phyloP scores from a whole-genome alignment of 2,888 invertebrate species.

The Camponotus fellah region DNA sequence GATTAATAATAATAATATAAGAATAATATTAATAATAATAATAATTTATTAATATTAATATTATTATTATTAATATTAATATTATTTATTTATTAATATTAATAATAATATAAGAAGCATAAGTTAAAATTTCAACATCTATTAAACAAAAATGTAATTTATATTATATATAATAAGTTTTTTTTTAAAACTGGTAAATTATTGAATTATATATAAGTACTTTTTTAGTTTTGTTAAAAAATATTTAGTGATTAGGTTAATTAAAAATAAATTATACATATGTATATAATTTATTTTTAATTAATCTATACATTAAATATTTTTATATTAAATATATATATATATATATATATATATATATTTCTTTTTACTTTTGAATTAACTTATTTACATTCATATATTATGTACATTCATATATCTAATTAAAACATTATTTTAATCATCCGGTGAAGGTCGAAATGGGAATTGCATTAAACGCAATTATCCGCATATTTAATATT shows the following conservation, averaged over 20 bases:
- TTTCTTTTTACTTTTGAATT: no score
- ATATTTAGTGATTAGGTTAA: background rate
- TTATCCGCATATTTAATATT: constrained; percentile 64
- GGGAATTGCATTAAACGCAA: constrained; percentile 42
- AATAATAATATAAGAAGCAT: background rate
- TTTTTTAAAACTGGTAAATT: constrained; percentile 1
- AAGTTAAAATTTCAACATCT: background rate
- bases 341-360: no score
- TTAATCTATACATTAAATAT: no score
- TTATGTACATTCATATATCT: no score
- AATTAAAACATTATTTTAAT: background rate
- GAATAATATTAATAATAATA: no score
- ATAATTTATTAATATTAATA: no score
- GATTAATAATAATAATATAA: no score
- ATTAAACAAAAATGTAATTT: background rate
- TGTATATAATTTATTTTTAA: background rate
- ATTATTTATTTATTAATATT: no score
- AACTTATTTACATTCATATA: no score
- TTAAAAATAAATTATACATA: background rate
- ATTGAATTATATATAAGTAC: background rate
- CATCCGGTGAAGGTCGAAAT: background rate
- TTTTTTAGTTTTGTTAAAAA: constrained; percentile 14
- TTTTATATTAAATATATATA: no score
- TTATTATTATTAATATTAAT: no score
- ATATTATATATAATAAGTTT: background rate